Base-by-base conservation (phyloP, 2,797 vertebrate genomes). In the Gadopsis bispinosus region DNA sequence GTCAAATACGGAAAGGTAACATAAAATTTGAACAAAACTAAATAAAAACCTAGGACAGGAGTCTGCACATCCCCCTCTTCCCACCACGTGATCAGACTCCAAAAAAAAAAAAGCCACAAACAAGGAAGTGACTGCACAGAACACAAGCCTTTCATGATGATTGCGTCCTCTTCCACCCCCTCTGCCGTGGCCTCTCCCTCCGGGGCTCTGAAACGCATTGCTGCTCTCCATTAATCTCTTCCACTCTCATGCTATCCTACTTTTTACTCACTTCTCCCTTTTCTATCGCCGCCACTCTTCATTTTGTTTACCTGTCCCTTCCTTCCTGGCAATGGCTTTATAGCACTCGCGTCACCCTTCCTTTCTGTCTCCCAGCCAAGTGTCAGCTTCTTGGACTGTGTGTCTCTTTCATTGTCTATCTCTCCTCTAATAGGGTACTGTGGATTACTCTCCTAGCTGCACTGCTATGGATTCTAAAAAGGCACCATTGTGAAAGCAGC, bases 71-170 rank as follows among this genome's bases (percentile, higher is more conserved):
- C 6, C 9, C 16, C 33, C 1, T 26, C 37, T 65, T 63, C 7
- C 51, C 20, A 22, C 54, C 39, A 65, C 4, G 59, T 16, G 66
- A 61, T 66, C 65, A 51, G 43, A 69, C 58, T 59, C 7, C 16
- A 35, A 77, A 66, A 73, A 74, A 33, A 35, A 77, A 66, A 73
- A 74, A 33, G 19, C 14, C 11, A 41, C 5, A 47, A 60, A 33
- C 33, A 19, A 64, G 56, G 29, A 72, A 76, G 70, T 75, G 81
- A 84, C 82, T 87, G 56, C 77, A 83, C 78, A 88, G 51, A 87
- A 87, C 35, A 58, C 47, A 60, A 43, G 74, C 65, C 58, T 88
- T 73, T 81, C 16, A 59, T 72, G 50, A 83, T 56, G 58, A 85
- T 59, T 19, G 39, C 26, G 31, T 41, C 62, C 61, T 70, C 73